Evolutionary conservation across 2,888 invertebrate genomes (phyloP), one percentile per base, ranked within the genome.

Genomic region (Torymus aiolomorphi): DNA sequence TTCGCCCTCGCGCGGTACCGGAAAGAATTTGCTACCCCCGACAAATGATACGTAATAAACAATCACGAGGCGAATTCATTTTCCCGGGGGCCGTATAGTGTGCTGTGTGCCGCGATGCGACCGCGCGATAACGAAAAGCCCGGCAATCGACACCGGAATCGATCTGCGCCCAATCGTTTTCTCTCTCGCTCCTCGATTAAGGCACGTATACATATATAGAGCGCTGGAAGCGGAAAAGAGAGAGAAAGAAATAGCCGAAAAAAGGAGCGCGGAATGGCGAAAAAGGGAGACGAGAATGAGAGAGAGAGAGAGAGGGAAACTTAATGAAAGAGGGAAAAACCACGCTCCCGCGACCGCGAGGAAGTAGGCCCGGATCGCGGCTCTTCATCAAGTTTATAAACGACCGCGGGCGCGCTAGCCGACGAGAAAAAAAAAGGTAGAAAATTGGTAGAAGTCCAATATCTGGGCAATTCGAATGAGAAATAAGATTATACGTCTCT

Each of bases 401-500:
- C 70, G 54, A 69, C 12, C 12, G 18, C 52, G 12, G 0, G 52
- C n/a, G n/a, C n/a, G n/a, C n/a, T n/a, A 10, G 13, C 13, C n/a
- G 24, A 1, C 20, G 61, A 18, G 56, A 54, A 54, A 67, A 54
- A 11, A 24, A 14, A 67, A 54, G 16, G 18, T 18, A 20, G 69
- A 76, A 69, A 76, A 69, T 76, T 12, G 61, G 61, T 61, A 67
- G 8, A 61, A 70, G 70, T 70, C 69, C 80, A 80, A 78, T 78
- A 79, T 79, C 78, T 74, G 66, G 79, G 76, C 82, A 80, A 82
- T 82, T 77, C 82, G 77, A 74, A 82, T 82, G 80, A 82, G 82
- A 82, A 82, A 80, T 80, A 82, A 82, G 82, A 82, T 82, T 82
- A 82, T 75, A 80, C 73, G 79, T 82, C 69, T 82, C 71, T 63